Percentiles rank a stretch among this genome's conserved stretches.
These are phyloP conservation scores for Drosophila greeni DNA, from an alignment of 2,888 invertebrate species.

Conservation along the genomic window DNA sequence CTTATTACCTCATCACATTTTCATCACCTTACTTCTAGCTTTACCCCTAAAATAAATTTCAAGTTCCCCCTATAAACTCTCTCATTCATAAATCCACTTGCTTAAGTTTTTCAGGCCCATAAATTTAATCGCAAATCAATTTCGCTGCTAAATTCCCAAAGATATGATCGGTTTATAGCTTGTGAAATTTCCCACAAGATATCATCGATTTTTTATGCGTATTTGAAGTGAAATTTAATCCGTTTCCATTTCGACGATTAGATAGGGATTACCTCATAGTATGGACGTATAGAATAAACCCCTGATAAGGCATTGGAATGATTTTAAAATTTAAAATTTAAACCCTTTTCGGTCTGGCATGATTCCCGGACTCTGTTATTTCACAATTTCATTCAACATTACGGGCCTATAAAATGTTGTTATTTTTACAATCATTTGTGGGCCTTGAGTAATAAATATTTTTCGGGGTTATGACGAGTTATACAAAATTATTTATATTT, in stretches of 20 bases:
- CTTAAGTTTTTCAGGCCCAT: not conserved
- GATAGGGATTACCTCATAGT: not conserved
- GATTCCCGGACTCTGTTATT: not conserved
- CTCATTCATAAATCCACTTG: constrained; percentile 4
- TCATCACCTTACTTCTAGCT: not conserved
- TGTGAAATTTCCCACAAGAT: constrained; percentile 5
- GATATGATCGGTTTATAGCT: constrained; percentile 4
- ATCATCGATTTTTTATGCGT: not conserved
- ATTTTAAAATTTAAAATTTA: too few species aligned
- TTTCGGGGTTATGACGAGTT: not conserved
- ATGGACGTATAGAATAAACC: not conserved
- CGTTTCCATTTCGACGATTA: constrained; percentile 1
- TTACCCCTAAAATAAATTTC: not conserved
- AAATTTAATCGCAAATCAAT: constrained; percentile 13
- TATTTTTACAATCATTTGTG: not conserved
- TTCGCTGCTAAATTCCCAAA: constrained; percentile 6
- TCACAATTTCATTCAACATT: not conserved
- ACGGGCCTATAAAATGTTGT: not conserved
- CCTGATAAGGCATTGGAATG: not conserved
- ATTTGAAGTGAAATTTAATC: constrained; percentile 2
- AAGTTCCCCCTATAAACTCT: not conserved
- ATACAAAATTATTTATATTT: not conserved
- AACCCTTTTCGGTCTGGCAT: not conserved
- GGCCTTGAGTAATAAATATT: not conserved
- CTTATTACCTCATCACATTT: too few species aligned